A percentile compares a stretch with the other conserved stretches of the same genome.
phyloP scores from a whole-genome alignment of 2,888 invertebrate genomes.

The Drosophila demipolita region DNA sequence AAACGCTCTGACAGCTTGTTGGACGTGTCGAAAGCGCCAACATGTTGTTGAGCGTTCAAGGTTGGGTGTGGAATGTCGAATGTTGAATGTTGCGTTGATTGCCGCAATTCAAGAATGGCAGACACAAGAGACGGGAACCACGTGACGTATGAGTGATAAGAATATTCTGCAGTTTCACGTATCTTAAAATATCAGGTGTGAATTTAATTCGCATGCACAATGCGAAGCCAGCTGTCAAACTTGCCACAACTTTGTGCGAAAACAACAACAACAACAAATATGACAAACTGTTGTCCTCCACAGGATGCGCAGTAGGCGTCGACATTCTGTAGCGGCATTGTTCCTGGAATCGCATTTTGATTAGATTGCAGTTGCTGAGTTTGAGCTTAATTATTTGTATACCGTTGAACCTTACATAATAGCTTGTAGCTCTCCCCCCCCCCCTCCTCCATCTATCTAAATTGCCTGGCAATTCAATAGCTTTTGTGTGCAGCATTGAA shows the following conservation, averaged over 20 bases:
- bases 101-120: conserved; percentile 16
- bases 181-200: conserved; percentile 20
- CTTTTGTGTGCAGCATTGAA: conserved; percentile 40
- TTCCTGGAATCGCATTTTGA: conserved; percentile 45
- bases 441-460: background rate
- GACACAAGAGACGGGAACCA: conserved; percentile 3
- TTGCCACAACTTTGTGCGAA: background rate
- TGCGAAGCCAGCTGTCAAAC: background rate
- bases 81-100: conserved; percentile 16
- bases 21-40: conserved; percentile 55
- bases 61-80: background rate
- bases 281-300: background rate
- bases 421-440: background rate
- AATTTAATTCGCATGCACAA: conserved; percentile 9
- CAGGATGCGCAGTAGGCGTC: background rate
- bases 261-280: conserved; percentile 1
- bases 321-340: conserved; percentile 35
- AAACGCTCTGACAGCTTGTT: conserved; percentile 66
- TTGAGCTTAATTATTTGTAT: conserved; percentile 36
- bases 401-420: background rate
- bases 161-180: background rate
- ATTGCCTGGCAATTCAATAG: conserved; percentile 10
- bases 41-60: conserved; percentile 25
- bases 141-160: conserved; percentile 38
- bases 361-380: conserved; percentile 50